phyloP scores from a whole-genome alignment of 2,797 vertebrate species.

The Smutsia temminckii region DNA sequence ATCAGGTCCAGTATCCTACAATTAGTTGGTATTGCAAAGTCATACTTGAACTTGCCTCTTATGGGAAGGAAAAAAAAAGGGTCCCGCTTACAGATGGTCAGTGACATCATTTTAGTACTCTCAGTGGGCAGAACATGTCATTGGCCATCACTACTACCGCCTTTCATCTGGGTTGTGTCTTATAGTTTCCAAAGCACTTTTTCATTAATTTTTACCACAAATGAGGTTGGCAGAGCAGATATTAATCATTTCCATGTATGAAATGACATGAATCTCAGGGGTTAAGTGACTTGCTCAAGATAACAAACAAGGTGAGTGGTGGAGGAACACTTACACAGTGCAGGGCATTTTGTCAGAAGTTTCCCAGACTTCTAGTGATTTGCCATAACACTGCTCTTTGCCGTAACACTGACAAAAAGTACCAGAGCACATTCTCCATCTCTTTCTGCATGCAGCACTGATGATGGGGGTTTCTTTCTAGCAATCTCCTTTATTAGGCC shows the following conservation, averaged over 20 bases:
- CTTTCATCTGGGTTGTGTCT: neutral
- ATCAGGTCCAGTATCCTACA: neutral
- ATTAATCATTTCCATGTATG: neutral
- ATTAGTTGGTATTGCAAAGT: neutral
- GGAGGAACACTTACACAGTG: no score
- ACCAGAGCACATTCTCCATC: neutral
- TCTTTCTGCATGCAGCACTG: neutral
- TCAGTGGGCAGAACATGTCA: neutral
- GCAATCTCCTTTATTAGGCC: neutral
- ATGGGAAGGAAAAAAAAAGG: neutral
- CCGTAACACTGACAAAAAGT: neutral
- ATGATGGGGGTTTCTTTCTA: neutral
- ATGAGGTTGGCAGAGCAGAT: neutral
- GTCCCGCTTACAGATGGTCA: neutral
- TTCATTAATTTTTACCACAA: constrained; percentile 11
- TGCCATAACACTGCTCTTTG: neutral
- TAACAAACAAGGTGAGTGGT: neutral
- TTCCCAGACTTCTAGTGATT: neutral
- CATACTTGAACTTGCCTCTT: neutral
- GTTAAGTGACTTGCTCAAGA: neutral
- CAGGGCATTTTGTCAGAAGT: no score
- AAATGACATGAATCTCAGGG: neutral
- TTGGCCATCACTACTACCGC: neutral
- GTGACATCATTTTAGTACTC: neutral
- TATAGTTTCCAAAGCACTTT: neutral